A percentile compares a stretch with the other conserved stretches of the same genome.
Evolutionary conservation across 1,140 invertebrate species (phyloP).

Genomic region (Tetragonula clypearis): DNA sequence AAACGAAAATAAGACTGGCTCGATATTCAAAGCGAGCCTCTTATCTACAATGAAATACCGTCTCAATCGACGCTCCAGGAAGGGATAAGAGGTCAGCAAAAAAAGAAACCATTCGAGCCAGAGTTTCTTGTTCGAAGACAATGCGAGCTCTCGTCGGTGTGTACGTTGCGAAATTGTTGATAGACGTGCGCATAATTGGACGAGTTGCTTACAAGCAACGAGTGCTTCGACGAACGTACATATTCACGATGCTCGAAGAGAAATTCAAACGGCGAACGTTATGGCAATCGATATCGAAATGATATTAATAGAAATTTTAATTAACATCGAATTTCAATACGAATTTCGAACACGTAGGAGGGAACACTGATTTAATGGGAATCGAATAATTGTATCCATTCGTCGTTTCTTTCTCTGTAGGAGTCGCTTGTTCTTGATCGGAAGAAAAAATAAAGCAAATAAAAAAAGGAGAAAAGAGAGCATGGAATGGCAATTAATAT

Average conservation of each 20-base stretch:
- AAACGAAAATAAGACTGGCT: slow-evolving; percentile 1
- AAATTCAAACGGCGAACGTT: not conserved
- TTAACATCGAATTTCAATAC: not conserved
- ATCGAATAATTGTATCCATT: not conserved
- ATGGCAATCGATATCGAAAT: not conserved
- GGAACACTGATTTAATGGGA: not conserved
- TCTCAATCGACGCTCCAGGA: not conserved
- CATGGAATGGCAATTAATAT: not conserved
- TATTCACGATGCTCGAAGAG: not conserved
- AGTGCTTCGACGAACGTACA: not conserved
- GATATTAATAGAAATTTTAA: not conserved
- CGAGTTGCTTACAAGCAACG: not conserved
- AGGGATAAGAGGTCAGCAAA: not conserved
- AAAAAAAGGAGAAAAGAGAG: no score
- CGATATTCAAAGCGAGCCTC: slow-evolving; percentile 10
- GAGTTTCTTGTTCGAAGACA: slow-evolving; percentile 13
- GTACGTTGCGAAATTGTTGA: not conserved
- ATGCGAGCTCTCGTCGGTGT: not conserved
- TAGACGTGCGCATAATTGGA: not conserved
- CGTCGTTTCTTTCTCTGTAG: not conserved
- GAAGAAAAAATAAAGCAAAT: no score
- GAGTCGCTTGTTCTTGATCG: not conserved
- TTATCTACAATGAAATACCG: slow-evolving; percentile 8
- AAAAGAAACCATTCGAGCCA: not conserved
- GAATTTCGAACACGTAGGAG: not conserved